Conservation (phyloP, 2,888 invertebrate genomes). For the Tuta absoluta region DNA sequence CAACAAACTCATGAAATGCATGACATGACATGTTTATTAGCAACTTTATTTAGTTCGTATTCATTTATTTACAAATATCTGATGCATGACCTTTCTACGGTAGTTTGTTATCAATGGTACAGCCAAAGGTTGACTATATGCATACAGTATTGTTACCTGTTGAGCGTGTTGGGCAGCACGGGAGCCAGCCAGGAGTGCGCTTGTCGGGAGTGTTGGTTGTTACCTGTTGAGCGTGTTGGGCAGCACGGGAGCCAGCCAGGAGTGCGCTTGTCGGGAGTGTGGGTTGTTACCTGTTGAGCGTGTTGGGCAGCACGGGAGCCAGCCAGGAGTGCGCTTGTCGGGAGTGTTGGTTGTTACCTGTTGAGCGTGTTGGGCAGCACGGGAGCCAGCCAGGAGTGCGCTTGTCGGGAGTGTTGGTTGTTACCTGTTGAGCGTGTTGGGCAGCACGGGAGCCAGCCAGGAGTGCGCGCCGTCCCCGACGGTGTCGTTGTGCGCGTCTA, state of each 20-base stretch:
- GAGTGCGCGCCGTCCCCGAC: conserved; percentile 82
- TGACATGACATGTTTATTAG: too few relatives aligned
- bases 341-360: not conserved
- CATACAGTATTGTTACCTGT: conserved; percentile 74
- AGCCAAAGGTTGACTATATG: too few relatives aligned
- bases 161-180: conserved; percentile 81
- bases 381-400: too few relatives aligned
- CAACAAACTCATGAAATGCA: too few relatives aligned
- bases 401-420: not conserved
- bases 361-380: not conserved
- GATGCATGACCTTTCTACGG: too few relatives aligned
- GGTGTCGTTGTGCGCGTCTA: conserved; percentile 83
- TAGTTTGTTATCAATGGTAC: too few relatives aligned
- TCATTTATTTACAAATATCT: too few relatives aligned
- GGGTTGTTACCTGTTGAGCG: conserved; percentile 72
- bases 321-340: conserved; percentile 83
- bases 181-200: conserved; percentile 88
- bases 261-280: conserved; percentile 53
- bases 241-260: conserved; percentile 89
- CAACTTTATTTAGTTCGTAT: too few relatives aligned
- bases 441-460: too few relatives aligned
- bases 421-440: not conserved
- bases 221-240: conserved; percentile 75
- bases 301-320: conserved; percentile 86
- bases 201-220: conserved; percentile 59